A percentile compares a stretch with the other conserved stretches of the same genome.
phyloP scores from a whole-genome alignment of 2,888 invertebrate genomes.

The Megamerina dolium region DNA sequence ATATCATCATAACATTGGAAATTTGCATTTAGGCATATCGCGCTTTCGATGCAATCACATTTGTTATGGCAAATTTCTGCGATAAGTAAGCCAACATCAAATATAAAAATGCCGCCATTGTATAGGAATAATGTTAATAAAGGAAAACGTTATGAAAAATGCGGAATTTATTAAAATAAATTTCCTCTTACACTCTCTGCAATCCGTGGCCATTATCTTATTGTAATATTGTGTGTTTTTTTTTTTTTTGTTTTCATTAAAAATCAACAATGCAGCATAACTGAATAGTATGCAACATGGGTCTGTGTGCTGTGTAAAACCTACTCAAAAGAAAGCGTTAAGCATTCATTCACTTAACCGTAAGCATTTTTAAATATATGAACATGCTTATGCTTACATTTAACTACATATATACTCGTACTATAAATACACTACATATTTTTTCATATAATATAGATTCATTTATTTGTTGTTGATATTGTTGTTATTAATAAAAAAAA shows the following conservation, averaged over 20 bases:
- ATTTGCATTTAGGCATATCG: too few relatives aligned
- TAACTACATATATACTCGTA: background rate
- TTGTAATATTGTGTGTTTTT: background rate
- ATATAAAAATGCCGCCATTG: background rate
- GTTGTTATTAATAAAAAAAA: too few relatives aligned
- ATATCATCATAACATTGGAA: too few relatives aligned
- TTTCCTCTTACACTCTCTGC: background rate
- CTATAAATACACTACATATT: too few relatives aligned
- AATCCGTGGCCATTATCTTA: background rate
- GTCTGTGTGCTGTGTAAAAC: too few relatives aligned
- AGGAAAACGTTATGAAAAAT: background rate
- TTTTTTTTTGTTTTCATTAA: background rate
- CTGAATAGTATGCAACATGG: too few relatives aligned
- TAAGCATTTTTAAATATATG: conserved; percentile 3
- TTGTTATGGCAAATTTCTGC: background rate
- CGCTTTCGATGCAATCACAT: too few relatives aligned
- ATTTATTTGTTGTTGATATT: too few relatives aligned
- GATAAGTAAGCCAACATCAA: background rate
- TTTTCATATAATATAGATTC: too few relatives aligned
- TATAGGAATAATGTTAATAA: background rate
- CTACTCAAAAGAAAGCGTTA: too few relatives aligned
- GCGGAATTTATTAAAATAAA: background rate
- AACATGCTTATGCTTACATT: too few relatives aligned
- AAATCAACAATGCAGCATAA: background rate
- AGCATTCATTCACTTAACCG: conserved; percentile 1